A percentile compares a stretch with the other conserved stretches of the same genome.
These are phyloP conservation scores for Chamaetylas fuelleborni DNA, from an alignment of 2,113 vertebrate genomes.

Conservation along the genomic window DNA sequence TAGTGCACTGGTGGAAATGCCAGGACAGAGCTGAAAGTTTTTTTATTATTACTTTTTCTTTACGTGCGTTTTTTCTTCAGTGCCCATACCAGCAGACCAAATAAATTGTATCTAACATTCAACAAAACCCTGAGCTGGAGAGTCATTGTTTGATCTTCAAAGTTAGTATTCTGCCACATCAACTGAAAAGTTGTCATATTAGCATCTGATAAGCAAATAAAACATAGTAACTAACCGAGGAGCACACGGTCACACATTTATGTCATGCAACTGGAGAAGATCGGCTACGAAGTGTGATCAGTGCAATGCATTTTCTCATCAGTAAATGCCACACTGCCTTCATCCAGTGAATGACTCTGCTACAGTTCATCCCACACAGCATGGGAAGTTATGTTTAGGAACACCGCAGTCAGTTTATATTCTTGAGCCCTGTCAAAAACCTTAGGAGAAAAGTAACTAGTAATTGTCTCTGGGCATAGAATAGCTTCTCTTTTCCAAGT, in stretches of 20 bases:
- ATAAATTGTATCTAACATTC: neutral
- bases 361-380: neutral
- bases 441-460: neutral
- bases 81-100: neutral
- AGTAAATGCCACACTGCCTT: neutral
- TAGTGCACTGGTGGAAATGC: neutral
- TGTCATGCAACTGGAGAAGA: neutral
- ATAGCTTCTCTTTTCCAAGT: neutral
- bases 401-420: neutral
- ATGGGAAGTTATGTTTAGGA: neutral
- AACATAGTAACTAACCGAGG: neutral
- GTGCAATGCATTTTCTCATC: neutral
- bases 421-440: neutral
- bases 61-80: neutral
- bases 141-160: neutral
- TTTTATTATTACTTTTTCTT: neutral
- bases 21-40: neutral
- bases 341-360: neutral
- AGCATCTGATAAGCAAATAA: neutral
- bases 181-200: neutral
- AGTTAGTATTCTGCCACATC: neutral
- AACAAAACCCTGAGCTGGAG: neutral
- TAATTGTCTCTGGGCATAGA: neutral
- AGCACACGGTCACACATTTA: neutral
- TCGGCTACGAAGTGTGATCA: accelerated